Base-by-base conservation (phyloP, 2,888 invertebrate species). In the Geotrupes spiniger region DNA sequence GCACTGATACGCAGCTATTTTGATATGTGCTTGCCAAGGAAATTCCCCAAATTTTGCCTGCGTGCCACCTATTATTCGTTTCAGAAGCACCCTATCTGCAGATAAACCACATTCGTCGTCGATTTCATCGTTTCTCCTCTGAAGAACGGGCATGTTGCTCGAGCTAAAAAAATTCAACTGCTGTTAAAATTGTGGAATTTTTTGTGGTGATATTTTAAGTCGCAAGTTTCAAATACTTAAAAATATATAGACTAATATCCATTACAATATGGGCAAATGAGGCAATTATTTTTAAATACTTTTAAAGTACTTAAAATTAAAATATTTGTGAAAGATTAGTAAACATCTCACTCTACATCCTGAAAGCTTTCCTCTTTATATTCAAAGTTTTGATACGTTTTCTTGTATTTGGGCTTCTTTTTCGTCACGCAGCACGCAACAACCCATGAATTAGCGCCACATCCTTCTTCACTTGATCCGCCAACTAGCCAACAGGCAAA, bases 1-100 rank as follows among this genome's bases (percentile, higher is more conserved):
- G 62, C 90, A 91, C 63, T 90, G 90, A 63, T 85, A 90, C 58
- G 87, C 85, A 0, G 84, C 82, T 58, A 90, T 89, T 63, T 90
- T 81, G 52, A 91, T 86, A 61, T 90, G 90, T 0, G 88, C 89
- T 67, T 90, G 90, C 90, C 90, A 91, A 0, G 91, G 90, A 63
- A 88, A 87, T 74, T 89, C 89, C 0, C 83, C 85, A 61, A 80
- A 89, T 56, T 79, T 76, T 0, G 90, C 90, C 57, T 87, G 86
- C 2, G 86, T 75, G 0, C 91, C 90, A 1, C 91, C 91, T 31
- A 91, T 89, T 51, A 91, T 90, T 41, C 90, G 75, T 67, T 88
- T 89, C 64, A 84, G 83, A 14, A 82, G 76, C 58, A 58, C 62
- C 54, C 63, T 71, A 63, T 73, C 75, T 1, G 81, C 75, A 0